These are phyloP conservation scores for Cyanoderma ruficeps DNA, from an alignment of 2,113 vertebrate species.

Conservation along the genomic window DNA sequence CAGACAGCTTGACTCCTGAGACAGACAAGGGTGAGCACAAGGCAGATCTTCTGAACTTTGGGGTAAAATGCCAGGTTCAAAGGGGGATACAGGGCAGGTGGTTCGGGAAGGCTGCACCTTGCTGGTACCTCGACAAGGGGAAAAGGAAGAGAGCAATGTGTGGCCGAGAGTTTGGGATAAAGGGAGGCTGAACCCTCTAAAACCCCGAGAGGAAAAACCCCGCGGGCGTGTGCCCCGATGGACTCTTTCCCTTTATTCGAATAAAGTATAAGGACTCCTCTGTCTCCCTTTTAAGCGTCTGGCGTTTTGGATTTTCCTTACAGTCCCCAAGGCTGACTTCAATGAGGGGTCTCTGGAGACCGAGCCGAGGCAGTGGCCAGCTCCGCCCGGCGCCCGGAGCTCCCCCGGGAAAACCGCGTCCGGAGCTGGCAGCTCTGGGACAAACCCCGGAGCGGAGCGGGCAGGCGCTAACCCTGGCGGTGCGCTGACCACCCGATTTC, in stretches of 20 bases:
- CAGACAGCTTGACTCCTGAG: background rate
- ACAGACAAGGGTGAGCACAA: too few species aligned
- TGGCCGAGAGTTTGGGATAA: background rate
- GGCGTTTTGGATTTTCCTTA: background rate
- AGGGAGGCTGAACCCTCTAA: background rate
- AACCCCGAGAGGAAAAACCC: background rate
- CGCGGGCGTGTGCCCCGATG: background rate
- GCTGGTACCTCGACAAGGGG: too few species aligned
- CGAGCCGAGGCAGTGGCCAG: background rate
- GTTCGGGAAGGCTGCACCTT: background rate
- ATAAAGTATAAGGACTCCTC: background rate
- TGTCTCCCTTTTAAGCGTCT: background rate
- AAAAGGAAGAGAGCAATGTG: background rate
- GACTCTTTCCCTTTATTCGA: background rate
- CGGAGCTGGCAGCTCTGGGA: background rate
- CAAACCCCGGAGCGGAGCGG: background rate
- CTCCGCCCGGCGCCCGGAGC: background rate
- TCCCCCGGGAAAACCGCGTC: background rate
- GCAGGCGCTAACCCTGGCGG: background rate
- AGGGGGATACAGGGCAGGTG: rapidly evolving
- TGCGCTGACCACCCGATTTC: background rate
- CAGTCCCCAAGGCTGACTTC: background rate
- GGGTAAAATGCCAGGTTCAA: background rate
- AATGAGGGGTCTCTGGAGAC: background rate
- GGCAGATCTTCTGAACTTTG: background rate